Base-by-base conservation (phyloP, 1,140 invertebrate species). In the Lordiphosa clarofinis region DNA sequence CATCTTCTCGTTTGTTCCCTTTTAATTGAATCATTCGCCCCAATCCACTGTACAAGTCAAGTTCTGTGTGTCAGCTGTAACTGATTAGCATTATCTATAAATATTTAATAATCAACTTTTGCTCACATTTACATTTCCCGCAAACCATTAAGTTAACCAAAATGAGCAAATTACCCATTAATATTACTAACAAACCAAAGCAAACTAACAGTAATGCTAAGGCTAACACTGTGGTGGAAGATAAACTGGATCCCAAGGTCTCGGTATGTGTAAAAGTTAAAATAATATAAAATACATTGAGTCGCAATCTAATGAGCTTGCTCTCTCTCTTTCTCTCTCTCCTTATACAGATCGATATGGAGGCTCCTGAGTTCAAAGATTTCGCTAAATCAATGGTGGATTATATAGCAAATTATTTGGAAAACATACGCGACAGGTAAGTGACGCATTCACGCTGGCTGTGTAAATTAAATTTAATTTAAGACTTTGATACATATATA, bases 361-460 rank as follows among this genome's bases (percentile, higher is more conserved):
- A 96, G 73, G 91, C 93, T 8, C 92, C 92, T 67, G 92, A 93
- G 70, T 96, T 96, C 88, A 94, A 92, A 82, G 92, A 94, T 56
- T 95, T 95, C 88, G 93, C 94, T 47, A 94, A 93, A 73, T 92
- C 93, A 50, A 95, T 96, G 94, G 91, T 94, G 1, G 93, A 95
- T 66, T 96, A 94, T 84, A 94, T 96, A 44, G 92, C 94, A 3
- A 92, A 96, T 70, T 97, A 97, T 90, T 89, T 95, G 89, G 94
- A 95, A 88, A 95, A 95, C 69, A 95, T 96, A 68, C 91, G 94
- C 86, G 94, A 95, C 72, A 93, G 95, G 94, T 95, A 91, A 90
- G 82, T 46, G 60, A 40, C 7, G 12, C 35, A 53, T 39, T 19
- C 15, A 33, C 4, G 10, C 15, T 48, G 15, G 49, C 21, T 31